Conservation (phyloP, 2,888 invertebrate species). For the Labia minor region DNA sequence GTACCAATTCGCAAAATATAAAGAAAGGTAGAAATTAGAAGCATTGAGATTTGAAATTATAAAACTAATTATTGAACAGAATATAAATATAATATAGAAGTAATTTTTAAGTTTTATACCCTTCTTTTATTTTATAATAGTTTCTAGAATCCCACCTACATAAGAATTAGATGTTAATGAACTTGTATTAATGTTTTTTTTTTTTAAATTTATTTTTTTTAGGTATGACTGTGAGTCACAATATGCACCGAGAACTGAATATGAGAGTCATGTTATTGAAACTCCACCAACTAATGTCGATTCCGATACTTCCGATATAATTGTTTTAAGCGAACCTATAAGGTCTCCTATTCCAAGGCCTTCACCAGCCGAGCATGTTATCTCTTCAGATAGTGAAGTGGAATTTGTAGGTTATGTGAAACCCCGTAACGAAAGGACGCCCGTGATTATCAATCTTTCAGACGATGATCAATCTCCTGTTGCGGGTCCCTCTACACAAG, state of each 20-base stretch:
- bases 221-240: not conserved
- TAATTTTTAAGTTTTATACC: no score
- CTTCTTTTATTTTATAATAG: no score
- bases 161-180: no score
- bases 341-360: not conserved
- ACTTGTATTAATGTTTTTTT: no score
- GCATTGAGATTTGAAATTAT: no score
- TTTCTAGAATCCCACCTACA: no score
- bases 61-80: no score
- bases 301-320: slow-evolving; percentile 14
- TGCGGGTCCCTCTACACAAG: not conserved
- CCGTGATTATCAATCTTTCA: slow-evolving; percentile 49
- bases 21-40: no score
- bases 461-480: slow-evolving; percentile 43
- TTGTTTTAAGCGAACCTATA: not conserved
- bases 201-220: no score
- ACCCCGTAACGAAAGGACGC: slow-evolving; percentile 54
- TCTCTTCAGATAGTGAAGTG: slow-evolving; percentile 35
- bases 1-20: no score
- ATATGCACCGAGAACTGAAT: not conserved
- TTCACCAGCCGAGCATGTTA: not conserved
- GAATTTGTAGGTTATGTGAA: slow-evolving; percentile 54
- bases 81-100: no score
- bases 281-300: not conserved
- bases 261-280: not conserved